Base-by-base conservation (phyloP, 2,113 vertebrate species). In the Dicaeum eximium region DNA sequence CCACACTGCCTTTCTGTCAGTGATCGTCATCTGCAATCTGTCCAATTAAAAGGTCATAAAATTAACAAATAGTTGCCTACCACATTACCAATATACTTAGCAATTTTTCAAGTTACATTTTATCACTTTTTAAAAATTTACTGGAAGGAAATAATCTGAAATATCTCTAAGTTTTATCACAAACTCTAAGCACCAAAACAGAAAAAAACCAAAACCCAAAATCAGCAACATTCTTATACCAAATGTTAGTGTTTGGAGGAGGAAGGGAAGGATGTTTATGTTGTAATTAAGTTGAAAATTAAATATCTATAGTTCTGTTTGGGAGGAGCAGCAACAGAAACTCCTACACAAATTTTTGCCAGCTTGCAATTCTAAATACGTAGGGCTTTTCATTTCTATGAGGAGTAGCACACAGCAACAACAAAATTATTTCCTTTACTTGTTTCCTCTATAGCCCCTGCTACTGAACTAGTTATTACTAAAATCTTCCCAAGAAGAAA, bases 281-380 rank as follows among this genome's bases (percentile, higher is more conserved):
- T 12, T 86, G 79, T 69, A 92, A 94, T 94, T 96, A 90, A 82
- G 66, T 66, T 79, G 73, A 93, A 89, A 93, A 90, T 93, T 80
- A 96, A 96, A 83, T 85, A 69, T 33, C 91, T 92, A 57, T 65
- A 89, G 62, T 60, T 47, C 58, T 88, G 57, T 86, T 87, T 86
- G 94, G 74, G 78, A 96, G 33, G 7, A 81, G 23, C 37, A 83
- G 64, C 67, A 83, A 62, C 3, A 84, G 24, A 90, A 93, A 94
- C 93, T 95, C 94, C 96, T 64, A 96, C 93, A 80, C 40, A 74
- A 74, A 22, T 53, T 94, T 66, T 64, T 83, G 72, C 67, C 58
- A 92, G 74, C 81, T 85, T 90, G 50, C 65, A 96, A 61, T 74
- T 82, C 60, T 67, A 78, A 53, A 4, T 11, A 57, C 3, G 3